Base-by-base conservation (phyloP, 1,140 invertebrate genomes). In the Bombus waltoni region DNA sequence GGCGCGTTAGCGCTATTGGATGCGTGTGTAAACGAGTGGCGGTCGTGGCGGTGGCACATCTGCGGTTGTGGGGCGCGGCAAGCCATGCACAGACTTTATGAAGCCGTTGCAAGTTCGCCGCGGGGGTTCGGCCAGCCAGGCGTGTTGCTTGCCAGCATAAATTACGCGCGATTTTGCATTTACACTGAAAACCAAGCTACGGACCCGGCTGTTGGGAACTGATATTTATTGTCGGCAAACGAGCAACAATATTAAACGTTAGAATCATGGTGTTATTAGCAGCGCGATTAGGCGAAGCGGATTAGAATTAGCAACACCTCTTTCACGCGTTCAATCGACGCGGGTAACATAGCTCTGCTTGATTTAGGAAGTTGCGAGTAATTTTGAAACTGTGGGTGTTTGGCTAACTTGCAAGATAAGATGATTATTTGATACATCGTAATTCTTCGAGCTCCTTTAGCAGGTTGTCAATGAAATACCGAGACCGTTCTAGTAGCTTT, bases 101-200 rank as follows among this genome's bases (percentile, higher is more conserved):
- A 94, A 94, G 94, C 92, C 91, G 93, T 94, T 93, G 93, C 91
- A 91, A 92, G 92, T 91, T 91, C 93, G 92, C 94, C 93, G 93
- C 93, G 90, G 94, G 94, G 94, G 92, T 93, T 85, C 93, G 80
- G 88, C 82, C 88, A 80, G 88, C 91, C 88, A 89, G 92, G 90
- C 93, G 92, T 94, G 93, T 94, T 93, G 87, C 92, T 94, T 92
- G 93, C 93, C 93, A 92, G 89, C 91, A 93, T 94, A 93, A 94
- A 94, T 94, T 94, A 94, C 91, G 78, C 90, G 89, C 77, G 92
- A 93, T 94, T 94, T 94, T 94, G 91, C 93, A 94, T 94, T 93
- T 93, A 93, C 91, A 92, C 90, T 92, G 91, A 93, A 93, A 93
- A 92, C 84, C 88, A 72, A 88, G 76, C 68, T 87, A 68, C 76